phyloP scores from a whole-genome alignment of 2,888 invertebrate species.

The Lathronympha strigana region DNA sequence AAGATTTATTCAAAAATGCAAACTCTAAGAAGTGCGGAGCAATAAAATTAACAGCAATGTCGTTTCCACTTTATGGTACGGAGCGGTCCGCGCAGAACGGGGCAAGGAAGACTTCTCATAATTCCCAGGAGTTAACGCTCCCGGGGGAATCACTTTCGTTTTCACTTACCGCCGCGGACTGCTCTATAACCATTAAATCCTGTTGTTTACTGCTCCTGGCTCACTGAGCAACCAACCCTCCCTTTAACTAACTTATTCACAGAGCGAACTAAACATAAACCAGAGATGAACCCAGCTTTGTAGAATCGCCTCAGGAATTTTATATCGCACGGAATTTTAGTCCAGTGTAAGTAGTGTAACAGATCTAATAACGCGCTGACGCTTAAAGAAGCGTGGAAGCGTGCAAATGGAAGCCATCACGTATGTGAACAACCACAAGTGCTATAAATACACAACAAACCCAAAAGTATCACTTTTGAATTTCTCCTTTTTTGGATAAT shows the following conservation, averaged over 20 bases:
- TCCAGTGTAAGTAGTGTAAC: constrained; percentile 48
- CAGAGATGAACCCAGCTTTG: constrained; percentile 54
- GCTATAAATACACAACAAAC: too few relatives aligned
- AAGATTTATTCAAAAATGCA: constrained; percentile 33
- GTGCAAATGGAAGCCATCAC: too few relatives aligned
- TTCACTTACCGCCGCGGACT: constrained; percentile 74
- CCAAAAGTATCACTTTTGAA: too few relatives aligned
- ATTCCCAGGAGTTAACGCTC: constrained; percentile 66
- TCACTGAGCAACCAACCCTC: constrained; percentile 53
- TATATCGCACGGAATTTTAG: constrained; percentile 53
- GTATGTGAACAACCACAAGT: too few relatives aligned
- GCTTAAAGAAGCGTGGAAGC: too few relatives aligned
- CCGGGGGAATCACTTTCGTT: constrained; percentile 74
- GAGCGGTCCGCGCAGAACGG: constrained; percentile 41
- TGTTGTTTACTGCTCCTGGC: constrained; percentile 67
- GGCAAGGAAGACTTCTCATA: constrained; percentile 62
- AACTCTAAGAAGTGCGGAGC: constrained; percentile 27
- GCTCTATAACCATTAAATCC: constrained; percentile 74
- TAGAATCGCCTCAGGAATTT: constrained; percentile 57
- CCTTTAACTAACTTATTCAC: constrained; percentile 69
- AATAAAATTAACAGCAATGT: constrained; percentile 42
- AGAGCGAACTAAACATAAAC: constrained; percentile 66
- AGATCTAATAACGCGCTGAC: too few relatives aligned
- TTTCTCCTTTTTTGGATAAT: too few relatives aligned
- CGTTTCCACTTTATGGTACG: constrained; percentile 39